Conservation (phyloP, 1,140 invertebrate genomes). For the Caenorhabditis brenneri region DNA sequence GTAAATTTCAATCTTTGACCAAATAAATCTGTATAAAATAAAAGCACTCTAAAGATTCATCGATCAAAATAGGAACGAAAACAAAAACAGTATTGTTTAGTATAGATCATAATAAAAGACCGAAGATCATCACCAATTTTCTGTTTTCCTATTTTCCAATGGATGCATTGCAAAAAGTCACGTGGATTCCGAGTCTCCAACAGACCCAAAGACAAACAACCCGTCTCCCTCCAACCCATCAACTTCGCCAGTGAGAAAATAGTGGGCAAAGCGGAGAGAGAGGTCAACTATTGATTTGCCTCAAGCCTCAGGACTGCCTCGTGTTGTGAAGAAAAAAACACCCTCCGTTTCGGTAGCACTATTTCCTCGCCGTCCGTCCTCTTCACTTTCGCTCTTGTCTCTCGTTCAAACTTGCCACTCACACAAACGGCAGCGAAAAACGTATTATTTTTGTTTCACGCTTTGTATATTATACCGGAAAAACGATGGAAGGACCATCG, state of each 20-base stretch:
- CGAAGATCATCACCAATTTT: background rate
- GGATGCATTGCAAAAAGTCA: background rate
- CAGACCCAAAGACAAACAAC: conserved; percentile 20
- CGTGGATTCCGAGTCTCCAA: conserved; percentile 1
- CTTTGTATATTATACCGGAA: background rate
- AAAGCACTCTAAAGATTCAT: background rate
- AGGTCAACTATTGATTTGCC: background rate
- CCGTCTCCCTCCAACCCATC: background rate
- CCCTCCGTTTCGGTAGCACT: too few relatives aligned
- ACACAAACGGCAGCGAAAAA: background rate
- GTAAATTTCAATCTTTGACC: background rate
- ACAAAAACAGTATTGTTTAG: conserved; percentile 23
- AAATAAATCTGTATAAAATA: background rate
- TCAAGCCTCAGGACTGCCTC: background rate
- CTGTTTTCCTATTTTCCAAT: background rate
- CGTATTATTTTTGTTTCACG: conserved; percentile 17
- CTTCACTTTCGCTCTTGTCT: background rate
- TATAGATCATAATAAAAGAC: background rate
- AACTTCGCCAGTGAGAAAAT: background rate
- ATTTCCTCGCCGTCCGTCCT: background rate
- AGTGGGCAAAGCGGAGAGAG: background rate
- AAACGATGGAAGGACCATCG: background rate
- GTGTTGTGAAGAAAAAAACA: conserved; percentile 29
- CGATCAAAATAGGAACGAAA: background rate
- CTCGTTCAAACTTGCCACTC: conserved; percentile 25